Percentiles rank a stretch among this genome's conserved stretches.
Evolutionary conservation across 2,113 vertebrate genomes (phyloP).

Genomic region (Rynchops niger): DNA sequence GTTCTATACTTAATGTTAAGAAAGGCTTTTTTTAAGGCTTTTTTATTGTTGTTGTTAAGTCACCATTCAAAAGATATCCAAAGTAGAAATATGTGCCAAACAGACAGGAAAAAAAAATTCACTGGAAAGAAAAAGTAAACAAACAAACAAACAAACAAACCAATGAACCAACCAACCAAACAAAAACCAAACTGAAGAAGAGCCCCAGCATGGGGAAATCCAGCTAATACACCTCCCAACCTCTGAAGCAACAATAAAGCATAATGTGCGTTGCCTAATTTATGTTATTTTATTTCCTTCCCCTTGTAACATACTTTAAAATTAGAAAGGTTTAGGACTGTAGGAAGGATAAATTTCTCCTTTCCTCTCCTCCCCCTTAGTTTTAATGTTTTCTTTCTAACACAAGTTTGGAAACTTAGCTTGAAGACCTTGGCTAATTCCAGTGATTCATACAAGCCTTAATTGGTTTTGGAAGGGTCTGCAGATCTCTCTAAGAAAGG

Average conservation of each 20-base stretch:
- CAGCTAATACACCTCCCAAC: neutral
- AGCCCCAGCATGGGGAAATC: neutral
- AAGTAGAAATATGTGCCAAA: neutral
- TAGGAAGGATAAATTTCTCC: neutral
- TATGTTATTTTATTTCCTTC: neutral
- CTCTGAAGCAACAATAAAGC: neutral
- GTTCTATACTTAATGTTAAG: neutral
- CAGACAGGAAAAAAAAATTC: neutral
- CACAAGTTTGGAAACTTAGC: neutral
- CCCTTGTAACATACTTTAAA: neutral
- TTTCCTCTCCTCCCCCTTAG: neutral
- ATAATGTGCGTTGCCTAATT: neutral
- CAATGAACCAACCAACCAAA: neutral
- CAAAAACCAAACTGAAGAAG: too few species aligned
- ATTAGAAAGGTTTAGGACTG: neutral
- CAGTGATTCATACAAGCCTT: neutral
- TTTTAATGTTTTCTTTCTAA: neutral
- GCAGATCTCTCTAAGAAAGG: neutral
- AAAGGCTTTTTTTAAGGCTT: neutral
- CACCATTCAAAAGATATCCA: neutral
- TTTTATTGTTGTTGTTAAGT: neutral
- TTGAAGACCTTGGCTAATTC: neutral
- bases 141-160: too few species aligned
- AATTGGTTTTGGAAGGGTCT: conserved; percentile 2
- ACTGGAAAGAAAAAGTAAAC: neutral